A percentile compares a stretch with the other conserved stretches of the same genome.
These are phyloP conservation scores for Calvadosia cruxmelitensis DNA, from an alignment of 30 jellyfish, hydroid and myxozoan genomes.

Conservation along the genomic window DNA sequence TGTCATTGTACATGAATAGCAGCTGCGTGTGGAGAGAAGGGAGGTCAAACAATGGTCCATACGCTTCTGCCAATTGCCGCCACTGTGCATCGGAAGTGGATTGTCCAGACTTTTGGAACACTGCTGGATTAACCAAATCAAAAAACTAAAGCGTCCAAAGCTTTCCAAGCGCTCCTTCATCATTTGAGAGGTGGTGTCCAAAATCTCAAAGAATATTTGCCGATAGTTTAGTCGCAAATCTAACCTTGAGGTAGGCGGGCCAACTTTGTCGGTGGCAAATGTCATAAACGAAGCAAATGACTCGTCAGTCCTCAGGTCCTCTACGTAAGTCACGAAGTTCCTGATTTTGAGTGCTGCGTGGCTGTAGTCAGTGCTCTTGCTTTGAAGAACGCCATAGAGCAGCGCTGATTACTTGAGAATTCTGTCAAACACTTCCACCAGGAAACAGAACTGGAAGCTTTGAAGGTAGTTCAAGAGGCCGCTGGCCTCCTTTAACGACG, in stretches of 20 bases:
- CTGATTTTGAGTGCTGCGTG: constrained; percentile 9
- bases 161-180: constrained; percentile 15
- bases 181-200: constrained; percentile 23
- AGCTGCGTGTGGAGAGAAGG: constrained; percentile 16
- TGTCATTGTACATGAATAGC: constrained; percentile 7
- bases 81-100: constrained; percentile 5
- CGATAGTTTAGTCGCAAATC: constrained; percentile 8
- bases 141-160: constrained; percentile 6
- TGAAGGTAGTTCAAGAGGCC: constrained; percentile 22
- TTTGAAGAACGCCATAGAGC: constrained; percentile 15
- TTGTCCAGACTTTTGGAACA: constrained; percentile 6
- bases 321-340: background rate
- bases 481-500: constrained; percentile 21
- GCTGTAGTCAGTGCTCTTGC: constrained; percentile 16
- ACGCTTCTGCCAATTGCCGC: constrained; percentile 3
- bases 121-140: constrained; percentile 18
- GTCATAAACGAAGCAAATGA: background rate
- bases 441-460: constrained; percentile 27
- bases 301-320: background rate
- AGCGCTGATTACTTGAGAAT: constrained; percentile 17
- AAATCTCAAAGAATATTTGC: constrained; percentile 14
- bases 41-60: constrained; percentile 13
- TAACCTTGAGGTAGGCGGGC: constrained; percentile 8
- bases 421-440: constrained; percentile 10
- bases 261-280: constrained; percentile 6